Base-by-base conservation (phyloP, 1,140 invertebrate species). In the Cydia pomonella region DNA sequence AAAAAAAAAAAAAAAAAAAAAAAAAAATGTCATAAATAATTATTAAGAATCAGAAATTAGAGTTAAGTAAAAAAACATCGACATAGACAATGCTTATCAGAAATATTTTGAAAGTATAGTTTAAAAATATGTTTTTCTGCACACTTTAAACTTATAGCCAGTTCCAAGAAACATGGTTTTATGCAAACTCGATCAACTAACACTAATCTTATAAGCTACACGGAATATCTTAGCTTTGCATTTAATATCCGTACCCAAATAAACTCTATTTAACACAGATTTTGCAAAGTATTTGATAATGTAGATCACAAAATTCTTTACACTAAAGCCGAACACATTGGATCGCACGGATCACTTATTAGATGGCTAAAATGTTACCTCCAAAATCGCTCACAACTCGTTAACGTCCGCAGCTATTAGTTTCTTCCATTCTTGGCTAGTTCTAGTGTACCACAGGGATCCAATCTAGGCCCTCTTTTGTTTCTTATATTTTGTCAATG, bases 391-490 rank as follows among this genome's bases (percentile, higher is more conserved):
- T 47, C 72, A 5, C 72, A 73, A n/a, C 29, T 73, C 5, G 72
- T 73, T 5, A 10, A 10, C 6, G 2, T 73, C 4, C 47, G 47
- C 7, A 41, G 72, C 18, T 73, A 23, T 73, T 27, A 73, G 2
- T 73, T 41, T 12, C 4, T 9, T 23, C 7, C 72, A 7, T 7
- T 6, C 4, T 3, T 1, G n/a, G 72, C 23, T 3, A n/a, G 41
- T 10, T 73, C 44, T 10, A 41, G 47, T 3, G 72, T 73, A 6
- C 72, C 72, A 13, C 72, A 73, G 44, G 72, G 47, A 6, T 73
- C 72, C 4, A n/a, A 50, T n/a, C 25, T 73, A 3, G 72, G 72
- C 4, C 72, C 72, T 0, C 75, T 84, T 9, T 75, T 84, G 18
- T 84, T 85, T 23, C 2, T 73, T 1, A 73, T 53, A 4, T n/a